phyloP scores from a whole-genome alignment of 2,888 invertebrate genomes.

The Pseudanteris insignis region DNA sequence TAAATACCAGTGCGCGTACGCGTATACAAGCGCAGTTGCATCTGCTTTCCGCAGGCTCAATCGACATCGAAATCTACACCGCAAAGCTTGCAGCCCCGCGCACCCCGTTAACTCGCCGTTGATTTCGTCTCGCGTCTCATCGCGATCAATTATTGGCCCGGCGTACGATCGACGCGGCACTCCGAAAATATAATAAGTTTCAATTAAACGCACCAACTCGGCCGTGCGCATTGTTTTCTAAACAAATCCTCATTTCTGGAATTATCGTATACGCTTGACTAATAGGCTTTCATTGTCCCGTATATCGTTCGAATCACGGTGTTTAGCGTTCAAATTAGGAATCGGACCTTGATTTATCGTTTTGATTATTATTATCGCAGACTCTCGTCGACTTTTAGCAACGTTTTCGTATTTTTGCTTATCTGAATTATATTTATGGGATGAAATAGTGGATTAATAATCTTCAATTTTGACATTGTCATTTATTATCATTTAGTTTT shows the following conservation, averaged over 20 bases:
- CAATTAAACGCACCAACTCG: slow-evolving; percentile 11
- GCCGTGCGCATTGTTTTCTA: slow-evolving; percentile 9
- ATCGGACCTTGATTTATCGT: no score
- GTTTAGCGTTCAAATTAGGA: no score
- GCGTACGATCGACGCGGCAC: slow-evolving; percentile 2
- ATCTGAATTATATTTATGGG: no score
- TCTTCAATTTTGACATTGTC: no score
- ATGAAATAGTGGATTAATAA: no score
- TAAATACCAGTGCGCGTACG: slow-evolving; percentile 45
- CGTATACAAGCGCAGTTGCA: slow-evolving; percentile 35
- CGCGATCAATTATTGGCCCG: no score
- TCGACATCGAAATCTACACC: slow-evolving; percentile 39
- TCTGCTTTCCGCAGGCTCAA: slow-evolving; percentile 32
- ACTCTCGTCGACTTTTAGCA: no score
- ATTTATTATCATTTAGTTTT: no score
- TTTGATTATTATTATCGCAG: no score
- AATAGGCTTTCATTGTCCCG: not conserved
- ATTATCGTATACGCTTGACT: slow-evolving; percentile 7
- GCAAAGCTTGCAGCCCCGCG: not conserved
- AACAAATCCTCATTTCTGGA: slow-evolving; percentile 7
- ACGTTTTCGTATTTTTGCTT: no score
- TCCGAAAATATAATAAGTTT: slow-evolving; percentile 21
- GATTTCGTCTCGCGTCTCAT: slow-evolving; percentile 22
- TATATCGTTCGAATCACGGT: no score
- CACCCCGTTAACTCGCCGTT: not conserved